Percentiles rank a stretch among this genome's conserved stretches.
phyloP scores from a whole-genome alignment of 2,888 invertebrate genomes.

The Drosophila austrosaltans region DNA sequence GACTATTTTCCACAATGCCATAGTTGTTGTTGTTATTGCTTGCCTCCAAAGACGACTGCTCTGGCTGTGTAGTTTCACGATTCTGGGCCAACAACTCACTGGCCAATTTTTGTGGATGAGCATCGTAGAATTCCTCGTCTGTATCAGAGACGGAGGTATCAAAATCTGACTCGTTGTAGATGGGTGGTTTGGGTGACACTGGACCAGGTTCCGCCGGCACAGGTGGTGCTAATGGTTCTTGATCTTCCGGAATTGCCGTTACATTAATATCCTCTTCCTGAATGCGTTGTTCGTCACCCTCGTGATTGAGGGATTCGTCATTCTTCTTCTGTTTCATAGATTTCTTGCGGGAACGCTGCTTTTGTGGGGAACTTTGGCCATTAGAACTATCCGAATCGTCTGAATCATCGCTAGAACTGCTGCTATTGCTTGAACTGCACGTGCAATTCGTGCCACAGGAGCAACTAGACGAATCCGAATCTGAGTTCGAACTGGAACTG shows the following conservation, averaged over 20 bases:
- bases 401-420: constrained; percentile 85
- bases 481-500: constrained; percentile 90
- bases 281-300: not conserved
- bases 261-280: constrained; percentile 55
- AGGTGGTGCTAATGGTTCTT: constrained; percentile 26
- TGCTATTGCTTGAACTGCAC: constrained; percentile 88
- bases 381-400: constrained; percentile 85
- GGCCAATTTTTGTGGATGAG: constrained; percentile 90
- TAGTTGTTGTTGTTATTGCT: constrained; percentile 82
- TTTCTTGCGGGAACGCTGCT: constrained; percentile 75
- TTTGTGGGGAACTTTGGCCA: constrained; percentile 76
- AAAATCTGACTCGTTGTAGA: constrained; percentile 91
- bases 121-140: constrained; percentile 94
- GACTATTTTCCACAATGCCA: constrained; percentile 86
- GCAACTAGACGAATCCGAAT: constrained; percentile 91
- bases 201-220: constrained; percentile 24
- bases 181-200: constrained; percentile 84
- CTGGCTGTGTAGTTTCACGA: constrained; percentile 87
- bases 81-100: constrained; percentile 90
- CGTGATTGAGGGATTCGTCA: constrained; percentile 43
- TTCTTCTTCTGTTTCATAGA: constrained; percentile 79
- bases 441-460: constrained; percentile 93
- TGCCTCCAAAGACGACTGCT: constrained; percentile 84
- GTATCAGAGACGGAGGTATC: constrained; percentile 94
- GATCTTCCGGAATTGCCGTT: constrained; percentile 81